Conservation (phyloP, 2,113 vertebrate species). For the Chrysemys picta region DNA sequence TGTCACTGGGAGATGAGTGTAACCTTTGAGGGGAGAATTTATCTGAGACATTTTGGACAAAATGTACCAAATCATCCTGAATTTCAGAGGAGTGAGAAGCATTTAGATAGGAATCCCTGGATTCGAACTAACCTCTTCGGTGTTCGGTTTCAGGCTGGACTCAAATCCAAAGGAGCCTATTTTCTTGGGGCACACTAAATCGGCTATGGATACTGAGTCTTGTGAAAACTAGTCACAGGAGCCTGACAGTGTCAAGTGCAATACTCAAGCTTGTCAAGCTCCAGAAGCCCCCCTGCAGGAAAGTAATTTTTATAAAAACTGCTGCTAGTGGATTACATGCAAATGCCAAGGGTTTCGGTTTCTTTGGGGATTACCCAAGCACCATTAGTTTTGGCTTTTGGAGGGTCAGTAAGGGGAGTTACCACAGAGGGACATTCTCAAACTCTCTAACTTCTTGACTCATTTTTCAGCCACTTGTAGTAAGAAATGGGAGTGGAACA, state of each 20-base stretch:
- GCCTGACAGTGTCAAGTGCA: rapidly evolving
- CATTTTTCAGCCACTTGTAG: background rate
- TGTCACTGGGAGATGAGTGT: background rate
- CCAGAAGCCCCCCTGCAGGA: background rate
- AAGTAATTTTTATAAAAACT: background rate
- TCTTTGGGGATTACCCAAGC: rapidly evolving
- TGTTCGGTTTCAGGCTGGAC: background rate
- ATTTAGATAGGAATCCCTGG: background rate
- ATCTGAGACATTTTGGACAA: background rate
- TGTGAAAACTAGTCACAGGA: background rate
- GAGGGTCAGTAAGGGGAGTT: rapidly evolving
- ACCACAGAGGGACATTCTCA: background rate
- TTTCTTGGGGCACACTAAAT: rapidly evolving
- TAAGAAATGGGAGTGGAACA: background rate
- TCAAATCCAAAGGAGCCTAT: background rate
- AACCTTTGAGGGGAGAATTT: background rate
- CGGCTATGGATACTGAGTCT: background rate
- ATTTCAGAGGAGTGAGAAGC: background rate
- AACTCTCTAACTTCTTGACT: rapidly evolving
- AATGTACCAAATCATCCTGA: background rate
- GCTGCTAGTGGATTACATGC: background rate
- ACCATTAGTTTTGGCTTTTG: background rate
- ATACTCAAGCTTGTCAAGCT: background rate
- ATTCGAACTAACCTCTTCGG: background rate
- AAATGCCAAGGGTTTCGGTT: background rate